Evolutionary conservation across 2,888 invertebrate species (phyloP).

Genomic region (Steromphala cineraria): DNA sequence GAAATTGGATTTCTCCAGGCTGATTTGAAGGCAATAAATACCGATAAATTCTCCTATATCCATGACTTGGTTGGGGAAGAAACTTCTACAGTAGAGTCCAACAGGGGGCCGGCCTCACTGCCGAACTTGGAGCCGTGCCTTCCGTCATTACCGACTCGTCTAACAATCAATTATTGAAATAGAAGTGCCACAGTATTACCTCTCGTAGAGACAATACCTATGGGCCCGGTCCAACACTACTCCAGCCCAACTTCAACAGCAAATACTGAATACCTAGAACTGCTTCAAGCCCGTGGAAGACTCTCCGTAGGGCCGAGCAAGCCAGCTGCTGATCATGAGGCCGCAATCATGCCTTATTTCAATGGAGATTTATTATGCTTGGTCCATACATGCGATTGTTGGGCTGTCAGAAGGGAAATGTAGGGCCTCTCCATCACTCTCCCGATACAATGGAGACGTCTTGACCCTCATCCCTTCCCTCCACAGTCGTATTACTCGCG

Average conservation of each 20-base stretch:
- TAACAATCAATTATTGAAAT: conserved; percentile 1
- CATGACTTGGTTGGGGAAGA: neutral
- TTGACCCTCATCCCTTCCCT: neutral
- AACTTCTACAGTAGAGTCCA: neutral
- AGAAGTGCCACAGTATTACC: neutral
- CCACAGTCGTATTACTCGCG: neutral
- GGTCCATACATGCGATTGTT: neutral
- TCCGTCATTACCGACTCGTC: neutral
- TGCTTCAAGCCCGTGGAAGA: neutral
- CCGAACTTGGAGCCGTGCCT: neutral
- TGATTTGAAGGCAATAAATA: neutral
- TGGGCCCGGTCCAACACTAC: neutral
- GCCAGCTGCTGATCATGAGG: no score
- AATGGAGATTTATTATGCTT: conserved; percentile 3
- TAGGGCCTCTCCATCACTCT: neutral
- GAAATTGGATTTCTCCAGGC: neutral
- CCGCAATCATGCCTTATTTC: conserved; percentile 11
- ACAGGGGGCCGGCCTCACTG: neutral
- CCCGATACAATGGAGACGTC: neutral
- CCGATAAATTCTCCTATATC: neutral
- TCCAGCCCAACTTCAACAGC: neutral
- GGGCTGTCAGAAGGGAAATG: neutral
- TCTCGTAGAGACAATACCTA: neutral
- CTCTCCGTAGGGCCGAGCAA: no score
- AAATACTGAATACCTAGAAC: conserved; percentile 15